Evolutionary conservation across 2,113 vertebrate genomes (phyloP).

Genomic region (Fulica atra): DNA sequence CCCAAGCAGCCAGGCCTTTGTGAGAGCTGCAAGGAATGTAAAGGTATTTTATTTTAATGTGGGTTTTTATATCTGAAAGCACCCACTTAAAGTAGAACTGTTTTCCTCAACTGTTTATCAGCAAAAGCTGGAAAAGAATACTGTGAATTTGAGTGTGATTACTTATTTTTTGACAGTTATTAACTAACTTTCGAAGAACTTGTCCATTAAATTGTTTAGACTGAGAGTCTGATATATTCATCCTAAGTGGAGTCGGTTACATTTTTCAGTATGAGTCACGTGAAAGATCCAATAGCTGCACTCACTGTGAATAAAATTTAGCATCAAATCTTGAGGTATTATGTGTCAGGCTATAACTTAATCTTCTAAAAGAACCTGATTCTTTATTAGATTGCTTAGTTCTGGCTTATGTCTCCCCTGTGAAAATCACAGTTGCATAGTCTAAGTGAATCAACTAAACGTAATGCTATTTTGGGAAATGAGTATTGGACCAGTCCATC

Average conservation of each 20-base stretch:
- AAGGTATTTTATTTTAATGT: background rate
- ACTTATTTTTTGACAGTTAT: background rate
- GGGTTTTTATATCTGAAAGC: background rate
- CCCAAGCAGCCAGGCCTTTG: background rate
- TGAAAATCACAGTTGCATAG: background rate
- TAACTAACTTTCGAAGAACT: background rate
- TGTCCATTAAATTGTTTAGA: background rate
- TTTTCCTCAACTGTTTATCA: background rate
- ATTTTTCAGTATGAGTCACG: background rate
- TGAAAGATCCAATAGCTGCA: background rate
- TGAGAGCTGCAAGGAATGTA: background rate
- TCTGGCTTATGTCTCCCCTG: background rate
- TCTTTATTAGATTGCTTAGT: background rate
- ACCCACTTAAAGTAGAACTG: background rate
- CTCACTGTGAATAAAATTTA: background rate
- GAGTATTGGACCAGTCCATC: background rate
- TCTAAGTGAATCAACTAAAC: background rate
- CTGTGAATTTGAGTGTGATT: background rate
- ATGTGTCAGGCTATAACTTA: background rate
- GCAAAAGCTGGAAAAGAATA: background rate
- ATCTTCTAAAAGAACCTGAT: background rate
- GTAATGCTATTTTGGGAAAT: background rate
- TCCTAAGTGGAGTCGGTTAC: background rate
- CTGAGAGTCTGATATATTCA: background rate
- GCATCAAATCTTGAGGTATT: background rate